Base-by-base conservation (phyloP, 2,113 vertebrate species). In the Promerops cafer region DNA sequence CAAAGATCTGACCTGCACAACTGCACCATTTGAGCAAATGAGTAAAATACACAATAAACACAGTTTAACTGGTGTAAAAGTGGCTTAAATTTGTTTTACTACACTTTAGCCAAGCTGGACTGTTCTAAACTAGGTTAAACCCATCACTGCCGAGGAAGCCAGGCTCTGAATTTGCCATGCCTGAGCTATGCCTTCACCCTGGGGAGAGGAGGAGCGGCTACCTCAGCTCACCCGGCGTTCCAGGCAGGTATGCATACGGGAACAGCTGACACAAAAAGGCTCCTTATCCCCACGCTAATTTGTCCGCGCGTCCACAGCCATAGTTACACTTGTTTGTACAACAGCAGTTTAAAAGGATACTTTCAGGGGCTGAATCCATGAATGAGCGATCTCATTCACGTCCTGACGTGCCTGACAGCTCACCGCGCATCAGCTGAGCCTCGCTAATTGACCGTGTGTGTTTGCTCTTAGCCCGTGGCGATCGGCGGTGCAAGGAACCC, bases 321-420 rank as follows among this genome's bases (percentile, higher is more conserved):
- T 27, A 64, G 84, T 65, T 87, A 47, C 68, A 27, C 71, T 93
- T 92, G 68, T 87, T 96, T 90, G 70, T 64, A 18, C 37, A 90
- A 37, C 64, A 70, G 49, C 64, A 10, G 37, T 76, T 94, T 75
- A 47, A 89, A 95, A 70, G 23, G 60, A 71, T 33, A 81, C 90
- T 95, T 86, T n/a, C 76, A 61, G 78, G 77, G 81, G 56, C 89
- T 61, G 87, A 60, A 87, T 16, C 84, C 69, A 72, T 56, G 93
- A 96, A 66, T 81, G 94, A 95, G 91, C 31, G 95, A 94, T 95
- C 89, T 78, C 93, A 84, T 95, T 94, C 95, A 52, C 7, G 80
- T 39, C 39, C 91, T 44, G 91, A 92, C 96, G 91, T 7, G 93
- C 91, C 75, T 68, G 93, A 96, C 86, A 92, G 37, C 89, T 92